Conservation (phyloP, 1,140 invertebrate genomes). For the Sinella curviseta region DNA sequence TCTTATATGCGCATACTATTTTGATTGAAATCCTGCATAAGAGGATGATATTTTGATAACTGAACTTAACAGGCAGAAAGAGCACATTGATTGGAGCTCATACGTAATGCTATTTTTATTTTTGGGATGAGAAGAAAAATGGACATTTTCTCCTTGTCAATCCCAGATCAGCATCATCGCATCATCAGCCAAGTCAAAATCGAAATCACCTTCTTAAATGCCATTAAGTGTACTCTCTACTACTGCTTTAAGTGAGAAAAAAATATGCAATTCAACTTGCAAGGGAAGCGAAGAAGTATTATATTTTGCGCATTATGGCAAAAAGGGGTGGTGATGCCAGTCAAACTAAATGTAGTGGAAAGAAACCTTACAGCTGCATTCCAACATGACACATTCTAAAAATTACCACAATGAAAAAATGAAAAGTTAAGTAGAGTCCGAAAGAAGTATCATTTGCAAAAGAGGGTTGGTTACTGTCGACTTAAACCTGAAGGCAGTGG, state of each 20-base stretch:
- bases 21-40: not conserved
- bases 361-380: not conserved
- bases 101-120: not conserved
- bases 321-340: not conserved
- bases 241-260: not conserved
- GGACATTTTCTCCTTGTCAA: slow-evolving; percentile 3
- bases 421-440: no score
- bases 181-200: not conserved
- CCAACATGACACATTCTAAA: not conserved
- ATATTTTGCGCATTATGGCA: no score
- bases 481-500: no score
- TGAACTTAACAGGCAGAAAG: not conserved
- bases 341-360: no score
- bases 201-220: not conserved
- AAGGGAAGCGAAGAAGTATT: no score
- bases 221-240: no score
- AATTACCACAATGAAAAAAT: not conserved
- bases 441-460: not conserved
- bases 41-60: not conserved
- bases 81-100: not conserved
- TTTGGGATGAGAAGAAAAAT: not conserved
- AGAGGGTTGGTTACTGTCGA: not conserved
- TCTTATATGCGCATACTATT: not conserved
- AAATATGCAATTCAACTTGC: not conserved
- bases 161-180: not conserved